Conservation (phyloP, 2,113 vertebrate species). For the Alces alces region DNA sequence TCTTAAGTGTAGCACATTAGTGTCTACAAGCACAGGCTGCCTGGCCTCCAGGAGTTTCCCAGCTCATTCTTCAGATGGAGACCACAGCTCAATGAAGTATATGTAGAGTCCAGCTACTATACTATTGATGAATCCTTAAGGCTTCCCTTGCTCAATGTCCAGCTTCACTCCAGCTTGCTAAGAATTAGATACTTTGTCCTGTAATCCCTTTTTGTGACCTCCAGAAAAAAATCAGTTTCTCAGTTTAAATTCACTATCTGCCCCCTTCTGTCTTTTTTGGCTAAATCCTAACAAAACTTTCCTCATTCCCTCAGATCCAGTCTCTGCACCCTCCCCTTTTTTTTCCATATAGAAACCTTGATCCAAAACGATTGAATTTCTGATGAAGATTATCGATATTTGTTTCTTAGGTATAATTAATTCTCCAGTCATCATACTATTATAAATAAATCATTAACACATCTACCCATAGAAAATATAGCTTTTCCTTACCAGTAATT, state of each 20-base stretch:
- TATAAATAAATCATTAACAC: neutral
- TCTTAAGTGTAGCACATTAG: neutral
- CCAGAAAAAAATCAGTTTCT: neutral
- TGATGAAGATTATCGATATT: neutral
- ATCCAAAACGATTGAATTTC: neutral
- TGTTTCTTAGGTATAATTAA: neutral
- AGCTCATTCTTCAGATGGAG: neutral
- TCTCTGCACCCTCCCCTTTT: neutral
- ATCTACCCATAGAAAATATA: neutral
- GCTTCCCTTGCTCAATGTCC: neutral
- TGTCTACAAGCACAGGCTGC: neutral
- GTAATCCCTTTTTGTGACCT: neutral
- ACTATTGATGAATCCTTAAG: neutral
- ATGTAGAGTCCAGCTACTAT: too few relatives aligned
- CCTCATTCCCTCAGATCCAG: neutral
- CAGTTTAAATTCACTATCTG: neutral
- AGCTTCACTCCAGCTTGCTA: neutral
- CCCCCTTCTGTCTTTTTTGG: neutral
- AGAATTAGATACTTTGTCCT: neutral
- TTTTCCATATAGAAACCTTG: neutral
- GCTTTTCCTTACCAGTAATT: neutral
- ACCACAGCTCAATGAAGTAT: neutral
- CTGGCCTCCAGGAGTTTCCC: neutral
- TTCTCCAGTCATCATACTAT: neutral
- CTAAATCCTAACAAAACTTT: neutral